Conservation (phyloP, 2,888 invertebrate species). For the Caenorhabditis wallacei region DNA sequence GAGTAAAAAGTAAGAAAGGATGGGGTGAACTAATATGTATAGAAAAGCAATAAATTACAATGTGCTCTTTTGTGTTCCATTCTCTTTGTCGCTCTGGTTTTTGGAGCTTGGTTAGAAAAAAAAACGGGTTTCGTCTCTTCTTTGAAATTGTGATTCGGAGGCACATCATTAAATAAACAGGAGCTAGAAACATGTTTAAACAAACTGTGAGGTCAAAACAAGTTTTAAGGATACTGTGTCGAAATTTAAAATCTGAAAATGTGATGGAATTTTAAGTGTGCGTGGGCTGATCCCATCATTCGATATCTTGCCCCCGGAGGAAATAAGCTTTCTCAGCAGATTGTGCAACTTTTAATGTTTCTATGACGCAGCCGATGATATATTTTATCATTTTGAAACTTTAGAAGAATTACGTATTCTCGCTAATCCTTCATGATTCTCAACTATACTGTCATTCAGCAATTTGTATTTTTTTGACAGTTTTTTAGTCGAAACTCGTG, state of each 20-base stretch:
- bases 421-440: slow-evolving; percentile 6
- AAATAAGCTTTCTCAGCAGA: slow-evolving; percentile 19
- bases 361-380: slow-evolving; percentile 31
- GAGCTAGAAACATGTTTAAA: slow-evolving; percentile 2
- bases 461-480: neutral
- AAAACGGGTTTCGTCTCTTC: slow-evolving; percentile 12
- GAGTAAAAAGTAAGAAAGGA: slow-evolving; percentile 26
- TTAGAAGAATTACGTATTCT: slow-evolving; percentile 26
- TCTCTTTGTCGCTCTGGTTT: slow-evolving; percentile 29
- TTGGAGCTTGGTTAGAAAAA: neutral
- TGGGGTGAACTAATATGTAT: slow-evolving; percentile 25
- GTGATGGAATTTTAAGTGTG: neutral
- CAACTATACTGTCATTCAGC: slow-evolving; percentile 28
- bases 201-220: neutral
- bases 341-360: neutral
- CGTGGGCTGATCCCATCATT: slow-evolving; percentile 14
- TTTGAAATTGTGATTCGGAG: slow-evolving; percentile 5
- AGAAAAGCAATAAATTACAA: slow-evolving; percentile 43
- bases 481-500: slow-evolving; percentile 36
- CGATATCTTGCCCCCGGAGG: slow-evolving; percentile 3
- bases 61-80: slow-evolving; percentile 26
- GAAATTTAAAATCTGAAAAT: neutral
- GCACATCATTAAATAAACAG: slow-evolving; percentile 34
- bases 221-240: neutral
- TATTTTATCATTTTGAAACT: neutral